phyloP scores from a whole-genome alignment of 2,113 vertebrate genomes.

The Rhinogobius similis region DNA sequence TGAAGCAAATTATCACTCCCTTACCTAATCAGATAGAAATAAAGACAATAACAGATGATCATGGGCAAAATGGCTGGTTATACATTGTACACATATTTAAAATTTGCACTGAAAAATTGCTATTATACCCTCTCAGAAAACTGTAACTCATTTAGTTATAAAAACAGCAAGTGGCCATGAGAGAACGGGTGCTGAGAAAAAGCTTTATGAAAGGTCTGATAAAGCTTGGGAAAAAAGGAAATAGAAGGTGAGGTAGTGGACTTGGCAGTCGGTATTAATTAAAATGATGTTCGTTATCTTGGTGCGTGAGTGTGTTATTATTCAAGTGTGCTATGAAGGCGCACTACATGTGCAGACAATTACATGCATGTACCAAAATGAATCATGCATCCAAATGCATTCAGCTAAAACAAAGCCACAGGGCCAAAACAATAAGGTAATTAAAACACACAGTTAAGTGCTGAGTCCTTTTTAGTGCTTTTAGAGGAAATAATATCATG shows the following conservation, averaged over 20 bases:
- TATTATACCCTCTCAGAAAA: too few species aligned
- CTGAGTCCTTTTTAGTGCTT: neutral
- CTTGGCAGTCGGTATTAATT: constrained; percentile 43
- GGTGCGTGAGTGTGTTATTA: constrained; percentile 39
- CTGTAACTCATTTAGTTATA: too few species aligned
- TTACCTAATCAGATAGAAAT: too few species aligned
- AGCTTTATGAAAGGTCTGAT: neutral
- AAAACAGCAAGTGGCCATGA: too few species aligned
- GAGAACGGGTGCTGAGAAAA: neutral
- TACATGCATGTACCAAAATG: neutral
- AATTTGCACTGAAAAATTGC: too few species aligned
- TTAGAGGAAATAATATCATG: neutral
- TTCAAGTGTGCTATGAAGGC: constrained; percentile 4
- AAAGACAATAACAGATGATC: too few species aligned
- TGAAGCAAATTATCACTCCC: too few species aligned
- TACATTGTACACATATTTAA: too few species aligned
- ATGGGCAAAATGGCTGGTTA: too few species aligned
- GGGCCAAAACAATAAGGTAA: neutral
- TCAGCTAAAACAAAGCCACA: neutral
- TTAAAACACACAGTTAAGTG: neutral
- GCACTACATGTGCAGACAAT: neutral
- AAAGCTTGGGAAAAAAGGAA: neutral
- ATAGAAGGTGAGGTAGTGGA: constrained; percentile 26
- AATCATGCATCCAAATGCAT: neutral
- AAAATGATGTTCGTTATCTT: constrained; percentile 62